A percentile compares a stretch with the other conserved stretches of the same genome.
Conservation (phyloP, 2,113 vertebrate species). For the Nothobranchius kuhntae region DNA sequence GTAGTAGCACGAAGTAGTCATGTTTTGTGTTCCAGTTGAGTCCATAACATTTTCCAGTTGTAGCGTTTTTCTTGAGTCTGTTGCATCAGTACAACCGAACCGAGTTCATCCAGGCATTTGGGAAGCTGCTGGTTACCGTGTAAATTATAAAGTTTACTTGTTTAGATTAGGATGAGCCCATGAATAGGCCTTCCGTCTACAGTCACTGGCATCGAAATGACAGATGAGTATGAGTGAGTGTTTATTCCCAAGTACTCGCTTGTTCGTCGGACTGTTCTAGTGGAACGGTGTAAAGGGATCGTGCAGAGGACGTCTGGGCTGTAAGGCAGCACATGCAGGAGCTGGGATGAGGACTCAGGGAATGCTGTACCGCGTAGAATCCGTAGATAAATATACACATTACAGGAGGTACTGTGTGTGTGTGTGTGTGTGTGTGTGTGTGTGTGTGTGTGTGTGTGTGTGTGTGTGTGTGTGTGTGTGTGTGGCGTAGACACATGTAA, state of each 20-base stretch:
- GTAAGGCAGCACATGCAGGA: slow-evolving; percentile 70
- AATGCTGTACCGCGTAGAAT: slow-evolving; percentile 46
- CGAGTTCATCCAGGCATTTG: slow-evolving; percentile 20
- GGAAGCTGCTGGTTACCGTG: slow-evolving; percentile 4
- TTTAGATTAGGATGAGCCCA: background rate
- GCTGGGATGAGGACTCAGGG: slow-evolving; percentile 38
- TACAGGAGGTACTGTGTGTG: slow-evolving; percentile 57
- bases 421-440: slow-evolving; percentile 10
- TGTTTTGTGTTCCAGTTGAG: slow-evolving; percentile 46
- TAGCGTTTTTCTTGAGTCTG: slow-evolving; percentile 10
- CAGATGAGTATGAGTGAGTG: background rate
- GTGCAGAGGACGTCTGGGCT: slow-evolving; percentile 63
- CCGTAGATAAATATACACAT: slow-evolving; percentile 77
- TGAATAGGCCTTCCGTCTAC: slow-evolving; percentile 14
- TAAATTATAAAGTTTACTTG: background rate
- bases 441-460: slow-evolving; percentile 1
- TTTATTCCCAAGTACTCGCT: slow-evolving; percentile 27
- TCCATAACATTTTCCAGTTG: slow-evolving; percentile 37
- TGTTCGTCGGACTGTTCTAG: slow-evolving; percentile 34
- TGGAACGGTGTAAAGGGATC: slow-evolving; percentile 60
- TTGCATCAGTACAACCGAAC: slow-evolving; percentile 14
- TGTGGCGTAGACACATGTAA: background rate
- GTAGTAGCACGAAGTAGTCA: background rate
- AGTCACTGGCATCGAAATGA: slow-evolving; percentile 19
- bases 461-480: slow-evolving; percentile 18